Percentiles rank a stretch among this genome's conserved stretches.
Conservation (phyloP, 2,113 vertebrate species). For the Nicator chloris region DNA sequence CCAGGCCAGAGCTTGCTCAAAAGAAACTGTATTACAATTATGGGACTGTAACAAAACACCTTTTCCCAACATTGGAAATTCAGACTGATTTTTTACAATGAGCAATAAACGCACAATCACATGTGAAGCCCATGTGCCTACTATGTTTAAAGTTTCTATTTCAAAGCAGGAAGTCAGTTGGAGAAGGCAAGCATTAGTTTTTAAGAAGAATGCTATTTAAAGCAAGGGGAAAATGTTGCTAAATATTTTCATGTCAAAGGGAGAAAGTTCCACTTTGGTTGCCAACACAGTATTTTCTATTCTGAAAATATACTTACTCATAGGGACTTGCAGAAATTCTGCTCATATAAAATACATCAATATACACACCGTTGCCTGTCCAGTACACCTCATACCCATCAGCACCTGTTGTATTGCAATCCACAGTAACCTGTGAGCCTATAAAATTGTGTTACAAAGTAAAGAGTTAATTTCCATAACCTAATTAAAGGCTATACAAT, state of each 20-base stretch:
- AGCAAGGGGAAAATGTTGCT: neutral
- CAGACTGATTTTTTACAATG: neutral
- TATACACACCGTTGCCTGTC: constrained; percentile 11
- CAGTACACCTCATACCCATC: constrained; percentile 44
- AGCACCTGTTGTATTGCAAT: constrained; percentile 75
- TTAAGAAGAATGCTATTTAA: neutral
- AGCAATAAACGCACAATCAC: neutral
- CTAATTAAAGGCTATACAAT: neutral
- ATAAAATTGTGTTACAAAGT: constrained; percentile 26
- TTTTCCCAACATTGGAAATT: neutral
- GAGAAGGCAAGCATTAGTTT: neutral
- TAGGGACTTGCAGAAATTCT: constrained; percentile 43
- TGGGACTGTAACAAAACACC: neutral
- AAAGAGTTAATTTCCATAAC: neutral
- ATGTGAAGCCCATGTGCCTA: neutral
- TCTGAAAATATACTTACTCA: constrained; percentile 55
- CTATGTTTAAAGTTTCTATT: neutral
- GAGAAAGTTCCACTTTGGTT: neutral
- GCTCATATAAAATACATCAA: constrained; percentile 1
- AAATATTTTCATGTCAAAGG: neutral
- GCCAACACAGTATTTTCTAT: neutral
- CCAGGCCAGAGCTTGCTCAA: neutral
- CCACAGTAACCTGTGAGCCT: constrained; percentile 77
- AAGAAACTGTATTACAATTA: neutral
- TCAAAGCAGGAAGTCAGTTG: neutral